Evolutionary conservation across 2,797 vertebrate species (phyloP).

Genomic region (Oophaga sylvatica): DNA sequence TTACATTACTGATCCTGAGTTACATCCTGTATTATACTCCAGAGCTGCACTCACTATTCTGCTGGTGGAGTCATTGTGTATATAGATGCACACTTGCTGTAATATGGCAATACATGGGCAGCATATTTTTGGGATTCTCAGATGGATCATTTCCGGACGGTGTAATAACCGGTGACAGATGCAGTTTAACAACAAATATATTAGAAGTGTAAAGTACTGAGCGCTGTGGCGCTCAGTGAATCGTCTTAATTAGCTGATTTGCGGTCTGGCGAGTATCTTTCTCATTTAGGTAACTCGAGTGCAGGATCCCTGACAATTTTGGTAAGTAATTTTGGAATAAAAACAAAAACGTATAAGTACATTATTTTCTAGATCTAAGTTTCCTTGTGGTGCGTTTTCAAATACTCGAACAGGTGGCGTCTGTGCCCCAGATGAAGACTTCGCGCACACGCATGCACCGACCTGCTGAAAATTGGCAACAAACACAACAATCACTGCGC

Average conservation of each 20-base stretch:
- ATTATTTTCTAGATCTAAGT: not conserved
- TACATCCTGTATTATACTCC: no score
- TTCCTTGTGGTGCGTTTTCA: constrained; percentile 20
- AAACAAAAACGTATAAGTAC: not conserved
- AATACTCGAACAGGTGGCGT: not conserved
- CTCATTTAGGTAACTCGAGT: constrained; percentile 19
- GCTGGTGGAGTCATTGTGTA: not conserved
- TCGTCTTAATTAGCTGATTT: constrained; percentile 8
- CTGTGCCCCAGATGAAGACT: not conserved
- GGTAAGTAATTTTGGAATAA: not conserved
- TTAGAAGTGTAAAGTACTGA: not conserved
- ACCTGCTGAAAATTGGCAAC: no score
- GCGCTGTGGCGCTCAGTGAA: not conserved
- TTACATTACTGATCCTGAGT: no score
- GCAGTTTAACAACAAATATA: not conserved
- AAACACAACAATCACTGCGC: no score
- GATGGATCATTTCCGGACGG: not conserved
- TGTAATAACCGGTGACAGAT: not conserved
- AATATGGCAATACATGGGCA: no score
- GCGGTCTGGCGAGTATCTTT: not conserved
- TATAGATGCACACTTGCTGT: not conserved
- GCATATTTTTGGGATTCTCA: no score
- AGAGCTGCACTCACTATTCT: no score
- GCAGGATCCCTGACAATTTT: not conserved
- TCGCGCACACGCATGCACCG: not conserved